Base-by-base conservation (phyloP, 30 jellyfish, hydroid and myxozoan species). In the Aurelia coerulea region DNA sequence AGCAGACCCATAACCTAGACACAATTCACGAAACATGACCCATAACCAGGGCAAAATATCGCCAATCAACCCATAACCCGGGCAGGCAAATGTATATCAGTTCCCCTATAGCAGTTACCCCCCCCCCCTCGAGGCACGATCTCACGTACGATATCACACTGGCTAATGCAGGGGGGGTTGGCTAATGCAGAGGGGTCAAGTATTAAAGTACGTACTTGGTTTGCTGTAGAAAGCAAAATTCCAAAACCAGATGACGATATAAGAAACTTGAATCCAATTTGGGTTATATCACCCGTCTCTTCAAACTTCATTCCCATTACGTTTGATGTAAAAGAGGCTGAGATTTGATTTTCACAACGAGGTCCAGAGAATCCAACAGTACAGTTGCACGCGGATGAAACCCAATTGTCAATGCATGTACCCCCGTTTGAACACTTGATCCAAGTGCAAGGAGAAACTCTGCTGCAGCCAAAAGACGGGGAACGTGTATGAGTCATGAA, bases 321-420 rank as follows among this genome's bases (percentile, higher is more conserved):
- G 35, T 31, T 73, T 19, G 68, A 1, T 32, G 75, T 62, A 35
- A 83, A 83, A 11, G 87, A 70, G 19, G 80, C 83, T 15, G 96
- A 37, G 12, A 87, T 46, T 18, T 73, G 90, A 9, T 31, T 62
- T 29, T 68, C 90, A 60, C 96, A 87, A 5, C 16, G 50, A 53
- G 68, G 15, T 49, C 96, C 96, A 17, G 72, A 52, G 63, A 87
- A 77, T 4, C 96, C 96, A 54, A 1, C 56, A 11, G 83, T 51
- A 65, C 96, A 87, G n/a, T 69, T 87, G 46, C 96, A 87, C 10
- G 96, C 63, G 18, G 81, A n/a, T 10, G 74, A 33, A 14, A 34
- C 68, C 96, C 96, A 87, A 8, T 56, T 53, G 52, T 87, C 96
- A 59, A 77, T 42, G 74, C 96, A 87, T 32, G 90, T 34, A 17